These are phyloP conservation scores for Microplitis mediator DNA, from an alignment of 1,140 invertebrate species.

Conservation along the genomic window DNA sequence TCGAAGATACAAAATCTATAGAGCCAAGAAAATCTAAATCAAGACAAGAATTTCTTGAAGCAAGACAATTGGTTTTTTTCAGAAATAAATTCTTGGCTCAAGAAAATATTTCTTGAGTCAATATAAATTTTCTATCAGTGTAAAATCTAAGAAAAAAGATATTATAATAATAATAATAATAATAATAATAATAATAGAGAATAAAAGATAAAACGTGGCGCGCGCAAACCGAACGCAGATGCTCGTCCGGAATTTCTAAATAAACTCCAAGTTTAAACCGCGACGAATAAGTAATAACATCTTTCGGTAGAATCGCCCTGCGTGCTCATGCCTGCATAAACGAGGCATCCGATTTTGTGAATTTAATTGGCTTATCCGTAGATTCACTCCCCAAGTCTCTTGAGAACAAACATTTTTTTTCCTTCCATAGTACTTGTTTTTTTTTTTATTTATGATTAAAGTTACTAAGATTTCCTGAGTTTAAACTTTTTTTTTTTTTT, in stretches of 20 bases:
- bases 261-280: constrained; percentile 50
- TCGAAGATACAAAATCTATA: no score
- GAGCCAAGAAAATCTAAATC: no score
- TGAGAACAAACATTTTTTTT: constrained; percentile 4
- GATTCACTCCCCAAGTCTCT: background rate
- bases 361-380: constrained; percentile 50
- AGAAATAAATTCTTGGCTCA: no score
- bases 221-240: constrained; percentile 47
- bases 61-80: no score
- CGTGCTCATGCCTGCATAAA: constrained; percentile 43
- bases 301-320: constrained; percentile 14
- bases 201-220: constrained; percentile 42
- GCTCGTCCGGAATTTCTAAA: constrained; percentile 58
- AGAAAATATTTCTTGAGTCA: no score
- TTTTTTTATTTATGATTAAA: constrained; percentile 17
- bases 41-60: no score
- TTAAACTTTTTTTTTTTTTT: constrained; percentile 18
- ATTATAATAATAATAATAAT: background rate
- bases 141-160: constrained; percentile 29
- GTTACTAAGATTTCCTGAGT: constrained; percentile 17
- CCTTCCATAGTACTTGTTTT: constrained; percentile 1
- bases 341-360: constrained; percentile 51
- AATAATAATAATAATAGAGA: constrained; percentile 2
- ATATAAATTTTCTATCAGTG: no score
- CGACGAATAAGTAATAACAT: constrained; percentile 58